These are phyloP conservation scores for Chrysoperla carnea DNA, from an alignment of 1,140 invertebrate genomes.

Conservation along the genomic window DNA sequence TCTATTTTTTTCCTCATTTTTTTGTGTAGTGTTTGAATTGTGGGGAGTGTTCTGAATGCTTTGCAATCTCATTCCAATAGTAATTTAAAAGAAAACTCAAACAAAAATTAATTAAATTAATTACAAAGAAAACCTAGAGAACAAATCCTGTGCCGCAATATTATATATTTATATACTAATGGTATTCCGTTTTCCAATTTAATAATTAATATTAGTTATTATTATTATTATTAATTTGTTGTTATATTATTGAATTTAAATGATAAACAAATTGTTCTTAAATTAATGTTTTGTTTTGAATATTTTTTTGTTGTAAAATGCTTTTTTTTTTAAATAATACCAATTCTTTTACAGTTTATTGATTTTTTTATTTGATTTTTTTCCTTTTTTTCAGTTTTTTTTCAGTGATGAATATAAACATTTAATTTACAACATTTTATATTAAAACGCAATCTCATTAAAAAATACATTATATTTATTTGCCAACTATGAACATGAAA, in stretches of 20 bases:
- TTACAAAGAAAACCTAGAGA: conserved; percentile 1
- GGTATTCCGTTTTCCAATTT: background rate
- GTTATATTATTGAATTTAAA: conserved; percentile 38
- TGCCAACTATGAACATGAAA: too few species aligned
- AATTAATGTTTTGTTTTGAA: conserved; percentile 49
- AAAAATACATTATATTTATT: too few species aligned
- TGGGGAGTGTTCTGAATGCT: too few species aligned
- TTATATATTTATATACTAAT: conserved; percentile 3
- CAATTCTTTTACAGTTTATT: conserved; percentile 40
- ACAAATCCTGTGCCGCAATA: conserved; percentile 5
- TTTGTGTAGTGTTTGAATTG: too few species aligned
- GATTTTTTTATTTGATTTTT: conserved; percentile 30
- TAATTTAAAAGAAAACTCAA: background rate
- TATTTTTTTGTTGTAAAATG: conserved; percentile 41
- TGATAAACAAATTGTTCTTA: conserved; percentile 44
- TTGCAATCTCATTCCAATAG: too few species aligned
- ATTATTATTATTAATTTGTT: conserved; percentile 23
- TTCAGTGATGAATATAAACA: too few species aligned
- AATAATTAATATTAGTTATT: conserved; percentile 1
- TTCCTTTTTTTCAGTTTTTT: conserved; percentile 1
- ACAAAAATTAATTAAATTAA: conserved; percentile 3
- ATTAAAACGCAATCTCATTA: too few species aligned
- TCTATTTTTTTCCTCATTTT: too few species aligned
- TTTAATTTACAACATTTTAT: too few species aligned
- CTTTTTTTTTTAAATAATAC: conserved; percentile 51